Evolutionary conservation across 2,113 vertebrate genomes (phyloP).

Genomic region (Hoplias malabaricus): DNA sequence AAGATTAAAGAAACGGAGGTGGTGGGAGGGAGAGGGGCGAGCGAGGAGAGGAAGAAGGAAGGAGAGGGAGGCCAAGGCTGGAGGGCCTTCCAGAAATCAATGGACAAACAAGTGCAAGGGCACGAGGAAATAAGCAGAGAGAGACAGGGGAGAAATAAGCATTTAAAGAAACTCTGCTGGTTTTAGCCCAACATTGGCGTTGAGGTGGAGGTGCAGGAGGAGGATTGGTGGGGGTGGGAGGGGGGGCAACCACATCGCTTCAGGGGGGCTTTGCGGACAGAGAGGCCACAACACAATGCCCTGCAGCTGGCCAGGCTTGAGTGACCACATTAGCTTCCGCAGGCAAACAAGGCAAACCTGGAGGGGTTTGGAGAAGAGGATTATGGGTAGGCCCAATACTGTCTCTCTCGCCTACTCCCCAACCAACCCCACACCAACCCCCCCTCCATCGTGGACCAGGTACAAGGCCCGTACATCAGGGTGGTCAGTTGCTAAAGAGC

Average conservation of each 20-base stretch:
- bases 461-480: conserved; percentile 48
- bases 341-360: conserved; percentile 54
- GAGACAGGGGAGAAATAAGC: conserved; percentile 67
- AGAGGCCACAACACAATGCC: conserved; percentile 69
- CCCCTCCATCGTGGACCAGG: conserved; percentile 53
- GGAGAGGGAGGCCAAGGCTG: conserved; percentile 45
- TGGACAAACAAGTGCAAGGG: conserved; percentile 74
- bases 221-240: conserved; percentile 21
- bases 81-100: conserved; percentile 68
- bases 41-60: conserved; percentile 40
- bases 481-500: conserved; percentile 65
- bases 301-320: conserved; percentile 74
- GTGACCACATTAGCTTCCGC: conserved; percentile 70
- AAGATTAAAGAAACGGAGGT: conserved; percentile 77
- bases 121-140: conserved; percentile 54
- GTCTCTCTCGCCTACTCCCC: conserved; percentile 38
- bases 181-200: conserved; percentile 34
- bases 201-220: not conserved
- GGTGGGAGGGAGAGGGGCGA: conserved; percentile 4
- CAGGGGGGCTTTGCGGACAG: conserved; percentile 56
- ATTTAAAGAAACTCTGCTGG: conserved; percentile 71
- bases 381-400: conserved; percentile 39
- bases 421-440: conserved; percentile 12
- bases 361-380: conserved; percentile 34
- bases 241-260: conserved; percentile 60